Percentiles rank a stretch among this genome's conserved stretches.
Conservation (phyloP, 2,888 invertebrate genomes). For the Drosophila anceps region DNA sequence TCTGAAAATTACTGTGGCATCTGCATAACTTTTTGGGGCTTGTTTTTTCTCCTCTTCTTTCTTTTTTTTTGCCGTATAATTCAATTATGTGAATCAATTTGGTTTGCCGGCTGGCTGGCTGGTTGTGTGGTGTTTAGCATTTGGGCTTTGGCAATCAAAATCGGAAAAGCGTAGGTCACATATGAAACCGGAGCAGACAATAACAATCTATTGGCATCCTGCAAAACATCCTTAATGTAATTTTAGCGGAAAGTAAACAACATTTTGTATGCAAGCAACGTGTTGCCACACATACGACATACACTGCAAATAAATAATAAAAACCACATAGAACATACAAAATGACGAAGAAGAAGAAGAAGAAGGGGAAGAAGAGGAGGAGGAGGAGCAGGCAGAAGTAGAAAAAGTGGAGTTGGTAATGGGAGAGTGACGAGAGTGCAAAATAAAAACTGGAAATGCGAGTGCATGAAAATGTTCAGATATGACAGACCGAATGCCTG, state of each 20-base stretch:
- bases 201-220: slow-evolving; percentile 80
- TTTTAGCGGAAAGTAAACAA: slow-evolving; percentile 81
- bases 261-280: slow-evolving; percentile 76
- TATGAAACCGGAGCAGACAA: slow-evolving; percentile 39
- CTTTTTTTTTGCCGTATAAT: slow-evolving; percentile 56
- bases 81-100: slow-evolving; percentile 71
- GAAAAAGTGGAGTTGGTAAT: background rate
- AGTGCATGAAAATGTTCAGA: slow-evolving; percentile 50
- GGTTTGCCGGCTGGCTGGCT: slow-evolving; percentile 27
- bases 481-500: slow-evolving; percentile 43
- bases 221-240: slow-evolving; percentile 82
- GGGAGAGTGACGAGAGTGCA: slow-evolving; percentile 29
- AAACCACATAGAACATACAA: slow-evolving; percentile 8
- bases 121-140: slow-evolving; percentile 4
- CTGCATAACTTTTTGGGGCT: slow-evolving; percentile 46
- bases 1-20: slow-evolving; percentile 27
- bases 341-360: background rate
- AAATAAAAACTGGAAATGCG: slow-evolving; percentile 45
- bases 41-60: slow-evolving; percentile 37
- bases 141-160: slow-evolving; percentile 59
- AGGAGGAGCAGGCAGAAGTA: background rate
- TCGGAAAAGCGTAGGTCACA: slow-evolving; percentile 35
- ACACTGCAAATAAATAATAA: slow-evolving; percentile 35
- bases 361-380: background rate
- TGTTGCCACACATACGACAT: slow-evolving; percentile 41